These are phyloP conservation scores for Lepilemur ruficaudatus DNA, from an alignment of 2,797 vertebrate species.

Conservation along the genomic window DNA sequence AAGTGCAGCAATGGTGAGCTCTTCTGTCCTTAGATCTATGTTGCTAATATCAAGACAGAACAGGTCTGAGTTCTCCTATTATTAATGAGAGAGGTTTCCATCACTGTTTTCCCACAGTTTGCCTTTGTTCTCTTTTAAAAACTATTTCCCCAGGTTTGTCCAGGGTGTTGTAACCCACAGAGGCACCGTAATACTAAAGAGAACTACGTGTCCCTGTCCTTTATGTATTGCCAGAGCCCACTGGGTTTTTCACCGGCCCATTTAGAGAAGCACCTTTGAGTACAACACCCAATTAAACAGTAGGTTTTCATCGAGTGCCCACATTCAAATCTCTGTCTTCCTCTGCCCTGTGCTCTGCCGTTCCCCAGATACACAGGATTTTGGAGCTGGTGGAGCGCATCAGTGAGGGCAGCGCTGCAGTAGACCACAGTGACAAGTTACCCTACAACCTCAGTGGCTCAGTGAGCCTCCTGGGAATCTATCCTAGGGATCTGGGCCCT, in stretches of 20 bases:
- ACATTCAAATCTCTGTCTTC: background rate
- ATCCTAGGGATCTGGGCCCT: background rate
- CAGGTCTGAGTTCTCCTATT: background rate
- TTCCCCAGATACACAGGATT: background rate
- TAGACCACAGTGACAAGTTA: background rate
- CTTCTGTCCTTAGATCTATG: background rate
- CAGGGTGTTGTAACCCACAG: background rate
- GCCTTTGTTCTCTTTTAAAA: background rate
- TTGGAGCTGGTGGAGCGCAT: background rate
- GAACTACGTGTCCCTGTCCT: fast-evolving
- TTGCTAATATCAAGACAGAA: background rate
- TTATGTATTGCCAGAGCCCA: background rate
- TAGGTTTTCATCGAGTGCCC: background rate
- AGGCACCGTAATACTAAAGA: background rate
- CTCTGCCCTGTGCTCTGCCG: background rate
- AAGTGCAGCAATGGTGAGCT: background rate
- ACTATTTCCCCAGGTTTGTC: background rate
- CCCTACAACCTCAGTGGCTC: no score
- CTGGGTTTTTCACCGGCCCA: background rate
- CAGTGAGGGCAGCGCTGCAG: background rate
- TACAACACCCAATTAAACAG: background rate
- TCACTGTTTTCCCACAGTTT: background rate
- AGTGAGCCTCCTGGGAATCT: background rate
- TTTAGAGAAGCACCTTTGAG: background rate
- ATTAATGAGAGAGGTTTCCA: background rate